These are phyloP conservation scores for Arctocebus calabarensis DNA, from an alignment of 2,797 vertebrate genomes.

Conservation along the genomic window DNA sequence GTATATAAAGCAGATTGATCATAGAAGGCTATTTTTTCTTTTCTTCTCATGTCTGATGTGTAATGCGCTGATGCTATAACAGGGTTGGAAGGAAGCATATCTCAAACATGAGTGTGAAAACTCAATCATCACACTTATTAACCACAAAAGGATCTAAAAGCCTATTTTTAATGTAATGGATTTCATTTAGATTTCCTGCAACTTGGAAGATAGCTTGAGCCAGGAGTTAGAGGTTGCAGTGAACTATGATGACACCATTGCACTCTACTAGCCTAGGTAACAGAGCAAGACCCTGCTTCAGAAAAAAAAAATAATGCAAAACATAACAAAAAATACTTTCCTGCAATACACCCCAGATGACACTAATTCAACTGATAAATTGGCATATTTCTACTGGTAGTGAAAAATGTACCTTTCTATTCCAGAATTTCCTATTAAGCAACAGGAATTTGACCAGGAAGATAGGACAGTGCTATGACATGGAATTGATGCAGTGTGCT, in stretches of 20 bases:
- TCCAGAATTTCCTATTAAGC: background rate
- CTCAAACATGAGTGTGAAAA: too few relatives aligned
- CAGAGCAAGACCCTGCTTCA: too few relatives aligned
- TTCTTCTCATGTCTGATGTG: background rate
- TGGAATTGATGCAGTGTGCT: background rate
- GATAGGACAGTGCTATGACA: background rate
- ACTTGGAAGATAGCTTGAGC: background rate
- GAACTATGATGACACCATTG: too few relatives aligned
- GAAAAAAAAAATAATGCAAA: too few relatives aligned
- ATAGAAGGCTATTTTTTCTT: background rate
- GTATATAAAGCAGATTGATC: background rate
- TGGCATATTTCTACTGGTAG: background rate
- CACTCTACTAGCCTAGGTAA: too few relatives aligned
- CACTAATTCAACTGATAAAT: conserved; percentile 8
- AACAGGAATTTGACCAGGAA: background rate
- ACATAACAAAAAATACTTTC: background rate
- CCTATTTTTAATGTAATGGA: background rate
- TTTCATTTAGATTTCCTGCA: conserved; percentile 40
- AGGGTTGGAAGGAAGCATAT: too few relatives aligned
- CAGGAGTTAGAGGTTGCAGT: too few relatives aligned
- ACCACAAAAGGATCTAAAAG: background rate
- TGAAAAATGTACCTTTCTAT: background rate
- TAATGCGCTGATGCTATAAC: background rate
- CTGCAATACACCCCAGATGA: background rate
- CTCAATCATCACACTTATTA: too few relatives aligned